Percentiles rank a stretch among this genome's conserved stretches.
These are phyloP conservation scores for Bolborhynchus lineola DNA, from an alignment of 2,113 vertebrate species.

Conservation along the genomic window DNA sequence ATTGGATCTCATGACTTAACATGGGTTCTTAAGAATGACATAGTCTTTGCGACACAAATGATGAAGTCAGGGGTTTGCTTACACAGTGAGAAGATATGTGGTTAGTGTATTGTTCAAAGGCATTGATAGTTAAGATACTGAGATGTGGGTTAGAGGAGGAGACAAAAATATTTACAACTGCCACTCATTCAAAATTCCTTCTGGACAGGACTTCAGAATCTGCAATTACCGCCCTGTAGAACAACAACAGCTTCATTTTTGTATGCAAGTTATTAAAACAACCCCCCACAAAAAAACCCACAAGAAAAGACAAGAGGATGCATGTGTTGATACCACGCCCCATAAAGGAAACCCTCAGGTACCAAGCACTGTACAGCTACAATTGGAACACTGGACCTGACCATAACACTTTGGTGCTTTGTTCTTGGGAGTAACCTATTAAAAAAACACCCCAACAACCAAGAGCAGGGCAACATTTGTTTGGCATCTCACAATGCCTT, in stretches of 20 bases:
- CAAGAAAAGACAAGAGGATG: background rate
- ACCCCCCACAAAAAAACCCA: accelerated
- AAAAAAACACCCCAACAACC: background rate
- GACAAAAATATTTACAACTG: background rate
- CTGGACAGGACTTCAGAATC: background rate
- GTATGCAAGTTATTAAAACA: background rate
- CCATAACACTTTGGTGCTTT: background rate
- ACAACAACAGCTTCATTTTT: background rate
- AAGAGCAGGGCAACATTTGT: background rate
- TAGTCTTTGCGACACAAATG: background rate
- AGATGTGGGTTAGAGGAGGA: background rate
- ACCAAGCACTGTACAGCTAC: background rate
- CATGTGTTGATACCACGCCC: background rate
- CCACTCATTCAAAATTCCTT: background rate
- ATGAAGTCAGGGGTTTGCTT: background rate
- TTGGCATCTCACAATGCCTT: background rate
- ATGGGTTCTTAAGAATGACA: background rate
- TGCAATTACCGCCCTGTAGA: accelerated
- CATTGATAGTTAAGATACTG: background rate
- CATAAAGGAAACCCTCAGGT: background rate
- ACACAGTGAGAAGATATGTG: accelerated
- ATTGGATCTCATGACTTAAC: background rate
- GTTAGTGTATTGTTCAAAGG: background rate
- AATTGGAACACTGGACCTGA: background rate
- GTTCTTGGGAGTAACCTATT: background rate